Conservation (phyloP, 2,888 invertebrate species). For the Galeruca laticollis region DNA sequence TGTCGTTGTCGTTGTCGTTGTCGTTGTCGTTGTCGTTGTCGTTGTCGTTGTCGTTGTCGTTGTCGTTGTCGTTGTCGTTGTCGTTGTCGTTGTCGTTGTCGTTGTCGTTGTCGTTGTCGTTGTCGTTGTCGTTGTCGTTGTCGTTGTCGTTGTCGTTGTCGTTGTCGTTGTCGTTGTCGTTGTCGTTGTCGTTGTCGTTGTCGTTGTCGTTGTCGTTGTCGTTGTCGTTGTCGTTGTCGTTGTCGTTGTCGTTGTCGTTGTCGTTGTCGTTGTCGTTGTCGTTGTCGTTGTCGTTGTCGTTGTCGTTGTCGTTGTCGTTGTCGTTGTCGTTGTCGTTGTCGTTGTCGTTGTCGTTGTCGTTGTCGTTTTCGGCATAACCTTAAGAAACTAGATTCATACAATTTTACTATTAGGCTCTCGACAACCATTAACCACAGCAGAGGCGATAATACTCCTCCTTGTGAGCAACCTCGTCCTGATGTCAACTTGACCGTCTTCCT, state of each 20-base stretch:
- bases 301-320: neutral
- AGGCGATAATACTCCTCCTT: too few relatives aligned
- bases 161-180: neutral
- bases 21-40: neutral
- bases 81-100: neutral
- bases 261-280: neutral
- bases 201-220: neutral
- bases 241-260: neutral
- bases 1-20: neutral
- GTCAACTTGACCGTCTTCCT: too few relatives aligned
- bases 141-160: neutral
- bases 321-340: neutral
- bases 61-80: neutral
- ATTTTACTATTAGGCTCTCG: too few relatives aligned
- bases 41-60: neutral
- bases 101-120: neutral
- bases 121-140: neutral
- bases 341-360: neutral
- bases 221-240: neutral
- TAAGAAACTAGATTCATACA: too few relatives aligned
- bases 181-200: neutral
- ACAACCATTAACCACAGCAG: too few relatives aligned
- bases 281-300: neutral
- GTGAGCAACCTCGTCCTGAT: too few relatives aligned
- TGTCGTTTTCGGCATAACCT: neutral